Evolutionary conservation across 2,888 invertebrate species (phyloP).

Genomic region (Amiota mariae): DNA sequence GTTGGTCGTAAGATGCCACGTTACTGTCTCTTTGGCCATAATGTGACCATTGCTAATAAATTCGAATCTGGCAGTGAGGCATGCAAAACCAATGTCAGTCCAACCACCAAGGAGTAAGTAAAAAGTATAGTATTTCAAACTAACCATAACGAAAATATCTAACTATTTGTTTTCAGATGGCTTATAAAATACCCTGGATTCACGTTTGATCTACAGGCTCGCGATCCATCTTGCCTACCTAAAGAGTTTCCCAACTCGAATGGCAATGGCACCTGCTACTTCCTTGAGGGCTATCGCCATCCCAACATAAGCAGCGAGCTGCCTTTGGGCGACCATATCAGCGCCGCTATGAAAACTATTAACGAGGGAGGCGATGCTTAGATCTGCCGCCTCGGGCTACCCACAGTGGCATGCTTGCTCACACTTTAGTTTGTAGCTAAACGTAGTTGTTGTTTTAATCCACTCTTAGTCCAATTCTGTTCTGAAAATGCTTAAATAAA

Average conservation of each 20-base stretch:
- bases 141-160: no score
- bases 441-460: conserved; percentile 16
- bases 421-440: not conserved
- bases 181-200: conserved; percentile 85
- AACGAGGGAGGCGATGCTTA: conserved; percentile 60
- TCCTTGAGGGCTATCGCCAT: conserved; percentile 86
- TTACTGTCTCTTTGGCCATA: conserved; percentile 96
- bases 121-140: not conserved
- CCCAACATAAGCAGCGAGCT: conserved; percentile 78
- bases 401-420: not conserved
- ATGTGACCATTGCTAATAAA: conserved; percentile 95
- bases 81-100: conserved; percentile 92
- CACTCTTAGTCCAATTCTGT: conserved; percentile 52
- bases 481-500: conserved; percentile 38
- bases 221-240: conserved; percentile 85
- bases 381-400: not conserved
- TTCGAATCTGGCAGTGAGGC: conserved; percentile 96
- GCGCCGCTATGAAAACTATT: conserved; percentile 71
- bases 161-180: conserved; percentile 77
- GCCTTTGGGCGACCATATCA: conserved; percentile 74
- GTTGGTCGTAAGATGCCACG: conserved; percentile 88
- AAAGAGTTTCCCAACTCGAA: conserved; percentile 85
- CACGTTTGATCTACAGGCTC: conserved; percentile 79
- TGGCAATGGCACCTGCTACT: conserved; percentile 88
- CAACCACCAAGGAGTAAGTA: conserved; percentile 91